Base-by-base conservation (phyloP, 64 coral and sea anemone species). In the Pocillopora damicornis region DNA sequence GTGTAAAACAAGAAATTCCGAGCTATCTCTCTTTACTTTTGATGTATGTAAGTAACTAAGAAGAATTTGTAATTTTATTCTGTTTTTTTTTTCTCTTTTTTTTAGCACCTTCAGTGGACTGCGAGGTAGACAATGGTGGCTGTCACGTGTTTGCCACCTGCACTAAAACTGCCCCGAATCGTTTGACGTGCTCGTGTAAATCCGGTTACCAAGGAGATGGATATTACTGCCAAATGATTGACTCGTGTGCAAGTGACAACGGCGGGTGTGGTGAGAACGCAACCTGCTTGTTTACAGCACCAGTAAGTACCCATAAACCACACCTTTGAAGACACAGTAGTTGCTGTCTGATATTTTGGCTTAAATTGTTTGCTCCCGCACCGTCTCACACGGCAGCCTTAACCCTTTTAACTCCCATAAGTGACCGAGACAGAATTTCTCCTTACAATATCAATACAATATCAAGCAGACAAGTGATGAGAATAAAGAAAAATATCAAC, bases 61-160 rank as follows among this genome's bases (percentile, higher is more conserved):
- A 11, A 71, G 11, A 68, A 84, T 66, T 84, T 18, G 13, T 60
- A 8, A 62, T 79, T 78, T 76, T 15, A 16, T 59, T 22, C n/a
- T 63, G 22, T 36, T 13, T 2, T 58, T 30, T 11, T 71, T n/a
- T 5, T 58, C 42, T 51, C 2, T 71, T n/a, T 3, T 57, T 73
- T 79, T 58, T 42, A 79, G 76, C 17, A 36, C 74, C 76, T 2
- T 81, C 65, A 35, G 66, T 81, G 18, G 26, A 57, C 22, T 96
- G 94, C 56, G 82, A 80, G 56, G 22, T 37, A 15, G 58, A 92
- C 76, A 89, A 89, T 59, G 94, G 77, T 6, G 81, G 82, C 0
- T 96, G 94, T 82, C 91, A 96, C 78, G 88, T 82, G 62, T 90
- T 93, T 16, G 94, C 94, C 61, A 67, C 73, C 59, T 96, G 94